Evolutionary conservation across 2,888 invertebrate genomes (phyloP).

Genomic region (Thelaira solivaga): DNA sequence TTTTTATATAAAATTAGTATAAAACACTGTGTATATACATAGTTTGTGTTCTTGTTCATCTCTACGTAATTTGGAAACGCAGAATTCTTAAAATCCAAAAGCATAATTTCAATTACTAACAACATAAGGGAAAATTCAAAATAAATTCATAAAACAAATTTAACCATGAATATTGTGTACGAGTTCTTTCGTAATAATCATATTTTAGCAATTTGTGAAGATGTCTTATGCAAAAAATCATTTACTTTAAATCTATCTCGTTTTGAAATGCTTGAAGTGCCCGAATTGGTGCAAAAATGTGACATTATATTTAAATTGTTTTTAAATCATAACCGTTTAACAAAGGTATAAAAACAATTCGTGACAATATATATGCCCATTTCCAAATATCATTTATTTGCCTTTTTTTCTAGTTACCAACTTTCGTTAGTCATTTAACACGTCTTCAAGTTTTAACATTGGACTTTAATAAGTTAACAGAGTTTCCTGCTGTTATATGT

Average conservation of each 20-base stretch:
- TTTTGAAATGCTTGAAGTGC: constrained; percentile 81
- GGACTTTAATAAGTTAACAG: constrained; percentile 82
- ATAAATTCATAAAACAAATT: not conserved
- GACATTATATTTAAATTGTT: constrained; percentile 80
- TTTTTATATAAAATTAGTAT: no score
- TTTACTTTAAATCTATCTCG: constrained; percentile 81
- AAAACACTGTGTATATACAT: no score
- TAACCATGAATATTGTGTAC: constrained; percentile 78
- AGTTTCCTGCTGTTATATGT: constrained; percentile 81
- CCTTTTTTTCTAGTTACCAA: constrained; percentile 75
- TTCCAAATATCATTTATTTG: not conserved
- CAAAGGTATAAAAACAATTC: constrained; percentile 72
- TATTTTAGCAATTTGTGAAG: constrained; percentile 83
- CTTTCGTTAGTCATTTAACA: constrained; percentile 78
- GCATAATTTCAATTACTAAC: no score
- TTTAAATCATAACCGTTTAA: constrained; percentile 82
- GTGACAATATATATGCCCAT: not conserved
- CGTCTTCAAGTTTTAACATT: constrained; percentile 81
- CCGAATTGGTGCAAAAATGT: constrained; percentile 80
- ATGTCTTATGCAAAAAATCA: constrained; percentile 80
- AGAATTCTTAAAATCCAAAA: no score
- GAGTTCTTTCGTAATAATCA: constrained; percentile 84
- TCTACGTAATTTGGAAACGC: no score
- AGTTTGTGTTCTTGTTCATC: no score
- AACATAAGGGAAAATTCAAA: no score